Evolutionary conservation across 2,113 vertebrate genomes (phyloP).

Genomic region (Vicugna pacos): DNA sequence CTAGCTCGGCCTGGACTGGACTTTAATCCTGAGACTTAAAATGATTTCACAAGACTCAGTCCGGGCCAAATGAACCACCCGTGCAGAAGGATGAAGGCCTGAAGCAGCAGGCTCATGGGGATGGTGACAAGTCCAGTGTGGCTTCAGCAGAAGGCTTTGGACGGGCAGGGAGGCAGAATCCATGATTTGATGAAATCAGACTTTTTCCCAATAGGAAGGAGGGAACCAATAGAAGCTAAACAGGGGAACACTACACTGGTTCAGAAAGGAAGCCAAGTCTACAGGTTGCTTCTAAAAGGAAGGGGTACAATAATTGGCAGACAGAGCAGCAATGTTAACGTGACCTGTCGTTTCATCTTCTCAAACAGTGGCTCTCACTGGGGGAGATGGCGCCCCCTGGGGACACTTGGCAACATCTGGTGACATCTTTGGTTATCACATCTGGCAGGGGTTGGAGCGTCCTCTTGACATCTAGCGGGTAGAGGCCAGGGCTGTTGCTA

Average conservation of each 20-base stretch:
- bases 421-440: not conserved
- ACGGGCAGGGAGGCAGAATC: not conserved
- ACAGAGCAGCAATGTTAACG: not conserved
- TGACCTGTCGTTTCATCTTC: not conserved
- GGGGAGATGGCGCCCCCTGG: too few relatives aligned
- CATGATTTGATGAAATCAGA: not conserved
- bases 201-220: not conserved
- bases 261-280: not conserved
- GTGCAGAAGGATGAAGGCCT: not conserved
- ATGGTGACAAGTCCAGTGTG: not conserved
- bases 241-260: not conserved
- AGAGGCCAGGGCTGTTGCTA: not conserved
- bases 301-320: not conserved
- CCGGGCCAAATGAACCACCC: not conserved
- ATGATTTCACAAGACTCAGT: not conserved
- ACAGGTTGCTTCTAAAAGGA: not conserved
- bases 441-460: not conserved
- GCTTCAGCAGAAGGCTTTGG: not conserved
- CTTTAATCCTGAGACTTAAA: not conserved
- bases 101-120: not conserved
- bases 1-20: not conserved
- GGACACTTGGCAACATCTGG: not conserved
- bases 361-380: not conserved
- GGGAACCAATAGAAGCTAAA: not conserved
- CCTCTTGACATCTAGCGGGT: not conserved